Conservation (phyloP, 2,888 invertebrate genomes). For the Eucriotettix oculatus region DNA sequence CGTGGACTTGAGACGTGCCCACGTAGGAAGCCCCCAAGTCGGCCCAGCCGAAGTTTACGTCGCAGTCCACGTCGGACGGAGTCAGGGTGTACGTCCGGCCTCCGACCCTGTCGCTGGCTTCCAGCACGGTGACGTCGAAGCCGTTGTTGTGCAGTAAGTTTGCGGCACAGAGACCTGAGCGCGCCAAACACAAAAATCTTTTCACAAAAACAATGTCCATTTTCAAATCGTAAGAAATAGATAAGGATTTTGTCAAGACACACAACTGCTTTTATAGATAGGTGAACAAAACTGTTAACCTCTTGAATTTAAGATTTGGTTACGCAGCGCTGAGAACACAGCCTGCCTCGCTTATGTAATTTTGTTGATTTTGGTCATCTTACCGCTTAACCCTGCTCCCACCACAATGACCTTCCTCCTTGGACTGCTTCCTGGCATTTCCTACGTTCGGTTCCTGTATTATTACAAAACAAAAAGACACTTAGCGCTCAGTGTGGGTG, state of each 20-base stretch:
- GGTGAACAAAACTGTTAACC: no score
- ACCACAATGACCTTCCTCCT: constrained; percentile 5
- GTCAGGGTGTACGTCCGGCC: constrained; percentile 23
- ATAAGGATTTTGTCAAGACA: no score
- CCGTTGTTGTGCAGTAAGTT: constrained; percentile 20
- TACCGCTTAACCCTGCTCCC: constrained; percentile 12
- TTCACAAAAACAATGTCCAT: background rate
- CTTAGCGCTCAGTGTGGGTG: no score
- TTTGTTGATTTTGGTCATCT: no score
- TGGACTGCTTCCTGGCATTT: no score
- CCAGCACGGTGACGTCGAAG: constrained; percentile 22
- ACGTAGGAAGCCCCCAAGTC: constrained; percentile 27
- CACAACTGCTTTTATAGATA: no score
- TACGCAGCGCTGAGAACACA: no score
- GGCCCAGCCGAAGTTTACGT: constrained; percentile 16
- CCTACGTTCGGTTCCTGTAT: no score
- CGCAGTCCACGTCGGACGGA: constrained; percentile 1
- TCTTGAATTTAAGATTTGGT: no score
- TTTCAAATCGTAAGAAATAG: background rate
- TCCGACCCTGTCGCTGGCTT: constrained; percentile 28
- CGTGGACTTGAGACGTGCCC: constrained; percentile 23
- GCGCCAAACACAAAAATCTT: background rate
- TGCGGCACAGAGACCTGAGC: constrained; percentile 21
- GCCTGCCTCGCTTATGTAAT: no score
- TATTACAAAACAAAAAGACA: no score